Evolutionary conservation across 1,140 invertebrate species (phyloP).

Genomic region (Adelges cooleyi): DNA sequence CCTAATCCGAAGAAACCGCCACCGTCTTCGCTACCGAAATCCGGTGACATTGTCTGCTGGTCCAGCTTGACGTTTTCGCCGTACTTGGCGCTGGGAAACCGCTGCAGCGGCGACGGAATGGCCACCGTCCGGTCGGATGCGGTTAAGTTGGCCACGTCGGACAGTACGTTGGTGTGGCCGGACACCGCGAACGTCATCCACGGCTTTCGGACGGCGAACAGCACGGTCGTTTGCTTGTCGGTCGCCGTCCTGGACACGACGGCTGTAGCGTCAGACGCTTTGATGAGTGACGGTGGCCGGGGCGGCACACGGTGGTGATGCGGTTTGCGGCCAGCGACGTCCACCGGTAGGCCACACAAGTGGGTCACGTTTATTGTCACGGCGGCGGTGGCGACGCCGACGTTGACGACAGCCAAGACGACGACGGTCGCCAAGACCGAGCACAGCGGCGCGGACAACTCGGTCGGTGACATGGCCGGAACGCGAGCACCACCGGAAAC

Average conservation of each 20-base stretch:
- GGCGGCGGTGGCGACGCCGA: too few relatives aligned
- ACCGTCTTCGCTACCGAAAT: neutral
- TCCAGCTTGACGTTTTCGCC: conserved; percentile 12
- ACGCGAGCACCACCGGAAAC: too few relatives aligned
- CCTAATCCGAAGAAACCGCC: neutral
- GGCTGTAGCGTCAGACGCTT: neutral
- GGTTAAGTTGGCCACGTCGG: too few relatives aligned
- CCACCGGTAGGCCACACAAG: neutral
- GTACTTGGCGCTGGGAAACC: neutral
- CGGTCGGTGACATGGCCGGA: too few relatives aligned
- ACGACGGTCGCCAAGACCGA: too few relatives aligned
- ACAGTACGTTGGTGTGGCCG: neutral
- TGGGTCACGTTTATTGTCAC: neutral
- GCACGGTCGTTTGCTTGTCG: neutral
- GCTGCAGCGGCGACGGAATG: neutral
- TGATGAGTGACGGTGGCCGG: neutral
- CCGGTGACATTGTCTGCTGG: neutral
- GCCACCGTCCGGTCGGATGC: neutral
- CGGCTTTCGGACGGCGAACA: neutral
- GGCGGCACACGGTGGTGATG: neutral
- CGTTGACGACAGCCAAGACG: too few relatives aligned
- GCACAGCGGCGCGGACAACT: too few relatives aligned
- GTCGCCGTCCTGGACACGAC: neutral
- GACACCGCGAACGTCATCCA: neutral
- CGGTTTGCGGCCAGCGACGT: neutral